Conservation (phyloP, 2,797 vertebrate genomes). For the Amniataba percoides region DNA sequence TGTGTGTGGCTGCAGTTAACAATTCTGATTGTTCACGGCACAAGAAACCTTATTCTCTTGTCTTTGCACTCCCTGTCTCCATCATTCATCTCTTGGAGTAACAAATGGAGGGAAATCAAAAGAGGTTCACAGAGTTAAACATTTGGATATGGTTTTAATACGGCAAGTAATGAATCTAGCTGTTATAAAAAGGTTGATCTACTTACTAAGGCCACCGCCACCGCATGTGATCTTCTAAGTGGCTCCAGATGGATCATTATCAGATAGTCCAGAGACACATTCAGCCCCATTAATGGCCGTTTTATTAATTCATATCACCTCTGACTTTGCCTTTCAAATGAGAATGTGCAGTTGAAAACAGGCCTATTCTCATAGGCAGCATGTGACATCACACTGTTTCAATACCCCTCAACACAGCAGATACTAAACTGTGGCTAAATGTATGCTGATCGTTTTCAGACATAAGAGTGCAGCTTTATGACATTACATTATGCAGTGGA, state of each 20-base stretch:
- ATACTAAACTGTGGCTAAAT: neutral
- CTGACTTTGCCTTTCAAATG: neutral
- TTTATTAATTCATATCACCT: conserved; percentile 9
- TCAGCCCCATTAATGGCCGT: neutral
- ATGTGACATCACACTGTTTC: neutral
- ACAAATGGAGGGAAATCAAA: conserved; percentile 16
- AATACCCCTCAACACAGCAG: neutral
- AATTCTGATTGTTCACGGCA: conserved; percentile 24
- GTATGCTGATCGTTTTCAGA: conserved; percentile 1
- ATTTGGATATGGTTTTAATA: conserved; percentile 40
- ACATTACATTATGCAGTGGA: neutral
- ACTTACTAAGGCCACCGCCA: neutral
- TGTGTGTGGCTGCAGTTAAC: conserved; percentile 15
- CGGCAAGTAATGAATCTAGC: neutral
- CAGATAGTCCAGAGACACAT: conserved; percentile 20
- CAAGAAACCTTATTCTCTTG: conserved; percentile 28
- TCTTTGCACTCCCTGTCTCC: neutral
- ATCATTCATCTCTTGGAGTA: conserved; percentile 13
- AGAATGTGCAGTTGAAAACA: neutral
- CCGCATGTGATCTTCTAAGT: conserved; percentile 14
- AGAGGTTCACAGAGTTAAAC: neutral
- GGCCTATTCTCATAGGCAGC: neutral
- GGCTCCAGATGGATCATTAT: conserved; percentile 33
- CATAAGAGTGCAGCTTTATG: neutral
- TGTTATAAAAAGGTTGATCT: conserved; percentile 10